Evolutionary conservation across 2,113 vertebrate genomes (phyloP).

Genomic region (Indicator maculatus): DNA sequence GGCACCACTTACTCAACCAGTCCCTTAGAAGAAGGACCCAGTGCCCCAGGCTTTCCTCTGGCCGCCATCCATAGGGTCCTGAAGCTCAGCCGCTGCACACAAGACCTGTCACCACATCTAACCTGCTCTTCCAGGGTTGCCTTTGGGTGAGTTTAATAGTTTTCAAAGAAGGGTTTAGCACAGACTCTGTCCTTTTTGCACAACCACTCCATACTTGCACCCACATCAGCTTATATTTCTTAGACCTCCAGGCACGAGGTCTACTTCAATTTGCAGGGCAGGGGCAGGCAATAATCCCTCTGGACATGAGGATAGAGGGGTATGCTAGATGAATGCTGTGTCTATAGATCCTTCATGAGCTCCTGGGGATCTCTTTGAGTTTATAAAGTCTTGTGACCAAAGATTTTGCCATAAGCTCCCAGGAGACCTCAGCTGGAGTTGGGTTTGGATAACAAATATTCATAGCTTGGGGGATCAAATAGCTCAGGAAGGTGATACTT

Average conservation of each 20-base stretch:
- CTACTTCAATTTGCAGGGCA: fast-evolving
- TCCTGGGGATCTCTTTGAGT: fast-evolving
- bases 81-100: background rate
- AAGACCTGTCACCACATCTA: background rate
- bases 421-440: background rate
- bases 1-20: background rate
- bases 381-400: background rate
- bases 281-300: background rate
- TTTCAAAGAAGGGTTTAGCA: background rate
- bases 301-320: fast-evolving
- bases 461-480: background rate
- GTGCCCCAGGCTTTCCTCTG: fast-evolving
- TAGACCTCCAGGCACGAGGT: fast-evolving
- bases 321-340: background rate
- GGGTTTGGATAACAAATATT: background rate
- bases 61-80: background rate
- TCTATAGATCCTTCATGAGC: fast-evolving
- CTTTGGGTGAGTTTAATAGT: background rate
- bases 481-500: background rate
- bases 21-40: background rate
- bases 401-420: background rate
- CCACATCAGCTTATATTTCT: fast-evolving
- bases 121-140: background rate
- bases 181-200: background rate
- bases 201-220: background rate